Evolutionary conservation across 2,113 vertebrate species (phyloP), one percentile per base, ranked within the genome.

Genomic region (Quiscalus mexicanus): DNA sequence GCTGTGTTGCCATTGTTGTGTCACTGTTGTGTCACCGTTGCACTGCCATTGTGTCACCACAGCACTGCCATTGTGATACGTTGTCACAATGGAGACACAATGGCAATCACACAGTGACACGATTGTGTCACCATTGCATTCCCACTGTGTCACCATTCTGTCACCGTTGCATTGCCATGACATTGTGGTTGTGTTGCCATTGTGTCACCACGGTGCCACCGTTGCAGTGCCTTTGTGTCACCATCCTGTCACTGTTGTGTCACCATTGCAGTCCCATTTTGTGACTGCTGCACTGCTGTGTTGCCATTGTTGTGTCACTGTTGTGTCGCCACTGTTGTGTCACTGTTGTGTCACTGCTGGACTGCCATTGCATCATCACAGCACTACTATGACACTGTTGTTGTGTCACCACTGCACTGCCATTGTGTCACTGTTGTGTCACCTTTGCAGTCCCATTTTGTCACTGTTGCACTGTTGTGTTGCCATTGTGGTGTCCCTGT

Each of bases 331-430:
- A 12, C 9, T 27, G 25, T 50, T 2, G 12, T 56, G 55, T 22
- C 55, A 56, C 20, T 1, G 8, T 2, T 21, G 53, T 1, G 5
- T 27, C 81, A 30, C 47, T 1, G 1, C 56, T 55, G 7, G 11
- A 6, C 2, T 47, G 21, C 45, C 0, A 6, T 17, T 28, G 59
- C 12, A 11, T 39, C 10, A 16, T 5, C 11, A 12, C 0, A 13
- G 47, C 12, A 49, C 13, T 24, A 23, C 47, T 1, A 3, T 27
- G 49, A 27, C 17, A 15, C 15, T n/a, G 47, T 11, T 1, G 3
- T 12, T 39, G 35, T 18, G 15, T 60, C 23, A 24, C 23, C 8
- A 12, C 5, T 12, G 3, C 15, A 6, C 4, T 12, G 15, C 8
- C 20, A 11, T 23, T 8, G 11, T 67, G 63, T 12, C 31, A 44